Conservation (phyloP, 2,888 invertebrate genomes). For the Opisthograptis luteolata region DNA sequence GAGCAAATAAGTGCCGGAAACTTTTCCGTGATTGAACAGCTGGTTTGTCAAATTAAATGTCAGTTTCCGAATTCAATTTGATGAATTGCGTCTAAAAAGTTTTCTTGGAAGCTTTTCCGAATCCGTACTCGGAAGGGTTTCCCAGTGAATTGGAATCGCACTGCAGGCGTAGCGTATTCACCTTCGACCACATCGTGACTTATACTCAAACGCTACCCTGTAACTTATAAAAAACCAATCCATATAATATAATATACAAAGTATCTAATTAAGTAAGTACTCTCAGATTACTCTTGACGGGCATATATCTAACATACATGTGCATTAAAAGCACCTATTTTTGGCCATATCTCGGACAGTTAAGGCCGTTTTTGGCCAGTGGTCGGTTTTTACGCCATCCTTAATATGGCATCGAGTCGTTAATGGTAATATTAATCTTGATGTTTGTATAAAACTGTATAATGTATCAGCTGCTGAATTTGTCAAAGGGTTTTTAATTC, state of each 20-base stretch:
- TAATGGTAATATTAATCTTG: conserved; percentile 71
- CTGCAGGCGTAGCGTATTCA: too few relatives aligned
- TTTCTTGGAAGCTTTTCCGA: too few relatives aligned
- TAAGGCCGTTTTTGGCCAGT: conserved; percentile 55
- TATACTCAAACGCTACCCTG: too few relatives aligned
- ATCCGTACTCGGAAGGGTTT: too few relatives aligned
- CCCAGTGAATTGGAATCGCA: too few relatives aligned
- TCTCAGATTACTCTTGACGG: conserved; percentile 41
- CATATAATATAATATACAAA: conserved; percentile 12
- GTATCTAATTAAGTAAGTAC: conserved; percentile 34
- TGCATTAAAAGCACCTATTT: conserved; percentile 49
- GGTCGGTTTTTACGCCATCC: conserved; percentile 58
- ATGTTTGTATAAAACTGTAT: conserved; percentile 47
- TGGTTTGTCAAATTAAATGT: too few relatives aligned
- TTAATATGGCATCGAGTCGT: conserved; percentile 54
- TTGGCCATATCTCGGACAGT: conserved; percentile 42
- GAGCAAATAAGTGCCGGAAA: too few relatives aligned
- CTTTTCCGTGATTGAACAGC: too few relatives aligned
- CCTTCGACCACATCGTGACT: too few relatives aligned
- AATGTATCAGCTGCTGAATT: conserved; percentile 22
- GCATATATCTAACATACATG: conserved; percentile 69
- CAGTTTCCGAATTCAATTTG: too few relatives aligned
- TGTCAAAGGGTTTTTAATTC: not conserved
- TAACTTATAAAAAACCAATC: too few relatives aligned
- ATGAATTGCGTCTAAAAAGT: too few relatives aligned